Conservation (phyloP, 2,797 vertebrate species). For the Dendrocincla tyrannina region DNA sequence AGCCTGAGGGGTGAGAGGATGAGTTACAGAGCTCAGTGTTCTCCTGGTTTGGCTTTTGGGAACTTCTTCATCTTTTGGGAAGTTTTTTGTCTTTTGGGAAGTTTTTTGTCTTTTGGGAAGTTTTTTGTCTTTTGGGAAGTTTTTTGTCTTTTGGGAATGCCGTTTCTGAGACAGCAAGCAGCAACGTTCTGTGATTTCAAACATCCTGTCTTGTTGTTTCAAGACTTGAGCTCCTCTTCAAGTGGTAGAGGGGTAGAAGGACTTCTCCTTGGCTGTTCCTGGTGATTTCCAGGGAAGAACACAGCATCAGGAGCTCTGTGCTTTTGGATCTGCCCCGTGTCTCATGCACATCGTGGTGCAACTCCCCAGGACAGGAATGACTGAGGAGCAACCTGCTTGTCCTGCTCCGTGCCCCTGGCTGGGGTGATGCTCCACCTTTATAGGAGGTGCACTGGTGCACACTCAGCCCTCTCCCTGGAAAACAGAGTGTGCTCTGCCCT, state of each 20-base stretch:
- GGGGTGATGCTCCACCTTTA: no score
- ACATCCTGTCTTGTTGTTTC: background rate
- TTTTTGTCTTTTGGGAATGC: background rate
- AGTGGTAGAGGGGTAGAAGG: fast-evolving
- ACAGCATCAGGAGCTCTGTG: background rate
- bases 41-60: background rate
- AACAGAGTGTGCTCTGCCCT: background rate
- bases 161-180: background rate
- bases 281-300: background rate
- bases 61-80: background rate
- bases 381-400: background rate
- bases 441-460: background rate
- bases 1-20: background rate
- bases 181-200: background rate
- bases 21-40: background rate
- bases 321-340: background rate
- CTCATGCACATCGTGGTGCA: background rate
- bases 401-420: background rate
- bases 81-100: background rate
- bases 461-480: background rate
- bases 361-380: background rate
- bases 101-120: background rate
- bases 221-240: background rate
- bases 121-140: background rate
- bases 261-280: fast-evolving